A percentile compares a stretch with the other conserved stretches of the same genome.
phyloP scores from a whole-genome alignment of 2,113 vertebrate species.

The Sceloporus undulatus region DNA sequence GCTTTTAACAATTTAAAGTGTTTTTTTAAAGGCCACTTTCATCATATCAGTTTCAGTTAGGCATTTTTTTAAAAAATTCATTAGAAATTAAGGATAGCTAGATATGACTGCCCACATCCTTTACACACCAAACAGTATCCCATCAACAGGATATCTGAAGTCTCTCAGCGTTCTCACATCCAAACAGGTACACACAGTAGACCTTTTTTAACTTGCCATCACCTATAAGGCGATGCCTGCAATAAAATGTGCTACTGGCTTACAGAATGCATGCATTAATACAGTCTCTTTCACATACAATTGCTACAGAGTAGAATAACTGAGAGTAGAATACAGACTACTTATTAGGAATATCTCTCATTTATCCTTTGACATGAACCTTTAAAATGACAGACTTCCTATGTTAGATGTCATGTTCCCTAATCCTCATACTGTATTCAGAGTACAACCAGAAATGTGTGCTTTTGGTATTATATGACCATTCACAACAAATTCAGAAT shows the following conservation, averaged over 20 bases:
- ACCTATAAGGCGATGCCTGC: conserved; percentile 63
- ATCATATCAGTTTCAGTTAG: conserved; percentile 63
- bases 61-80: conserved; percentile 37
- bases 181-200: conserved; percentile 47
- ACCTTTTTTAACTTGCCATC: conserved; percentile 61
- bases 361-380: conserved; percentile 6
- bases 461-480: not conserved
- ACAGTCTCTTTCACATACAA: conserved; percentile 27
- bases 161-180: conserved; percentile 54
- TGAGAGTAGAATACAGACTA: conserved; percentile 41
- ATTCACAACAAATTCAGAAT: not conserved
- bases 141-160: conserved; percentile 45
- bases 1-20: conserved; percentile 68
- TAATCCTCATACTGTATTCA: not conserved
- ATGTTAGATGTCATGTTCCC: not conserved
- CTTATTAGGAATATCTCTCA: conserved; percentile 43
- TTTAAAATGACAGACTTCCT: conserved; percentile 11
- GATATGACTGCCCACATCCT: not conserved
- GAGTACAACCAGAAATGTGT: not conserved
- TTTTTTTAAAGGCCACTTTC: conserved; percentile 49
- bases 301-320: conserved; percentile 27
- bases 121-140: not conserved
- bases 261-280: conserved; percentile 26
- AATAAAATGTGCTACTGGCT: conserved; percentile 40
- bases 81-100: conserved; percentile 7